Percentiles rank a stretch among this genome's conserved stretches.
Conservation (phyloP, 2,113 vertebrate genomes). For the Bombycilla garrulus region DNA sequence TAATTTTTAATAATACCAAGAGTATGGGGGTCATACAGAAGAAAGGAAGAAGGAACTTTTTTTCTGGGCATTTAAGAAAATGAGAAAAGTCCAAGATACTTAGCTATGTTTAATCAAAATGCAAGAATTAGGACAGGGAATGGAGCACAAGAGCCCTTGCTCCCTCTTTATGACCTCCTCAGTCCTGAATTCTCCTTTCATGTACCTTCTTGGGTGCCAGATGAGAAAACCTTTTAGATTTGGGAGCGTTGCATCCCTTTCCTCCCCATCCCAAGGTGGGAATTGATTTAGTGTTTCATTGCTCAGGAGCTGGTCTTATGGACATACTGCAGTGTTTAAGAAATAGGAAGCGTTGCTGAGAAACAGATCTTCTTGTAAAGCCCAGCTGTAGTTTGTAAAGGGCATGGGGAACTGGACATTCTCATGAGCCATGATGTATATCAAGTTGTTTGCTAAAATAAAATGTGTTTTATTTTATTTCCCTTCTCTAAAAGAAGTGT, state of each 20-base stretch:
- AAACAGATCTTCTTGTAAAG: neutral
- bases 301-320: neutral
- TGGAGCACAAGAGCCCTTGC: neutral
- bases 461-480: neutral
- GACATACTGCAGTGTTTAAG: neutral
- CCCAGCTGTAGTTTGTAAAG: neutral
- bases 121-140: neutral
- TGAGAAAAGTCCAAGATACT: neutral
- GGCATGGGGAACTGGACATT: neutral
- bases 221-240: neutral
- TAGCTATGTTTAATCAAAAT: neutral
- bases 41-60: neutral
- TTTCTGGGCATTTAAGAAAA: neutral
- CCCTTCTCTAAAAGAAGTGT: neutral
- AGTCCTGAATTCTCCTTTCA: neutral
- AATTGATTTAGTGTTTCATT: neutral
- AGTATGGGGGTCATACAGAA: neutral
- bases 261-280: neutral
- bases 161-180: neutral
- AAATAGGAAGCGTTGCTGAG: neutral
- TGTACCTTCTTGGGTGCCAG: neutral
- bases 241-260: neutral
- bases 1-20: neutral
- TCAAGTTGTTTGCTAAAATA: neutral
- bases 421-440: neutral